These are phyloP conservation scores for Lasioglossum albipes DNA, from an alignment of 1,140 invertebrate genomes.

Conservation along the genomic window DNA sequence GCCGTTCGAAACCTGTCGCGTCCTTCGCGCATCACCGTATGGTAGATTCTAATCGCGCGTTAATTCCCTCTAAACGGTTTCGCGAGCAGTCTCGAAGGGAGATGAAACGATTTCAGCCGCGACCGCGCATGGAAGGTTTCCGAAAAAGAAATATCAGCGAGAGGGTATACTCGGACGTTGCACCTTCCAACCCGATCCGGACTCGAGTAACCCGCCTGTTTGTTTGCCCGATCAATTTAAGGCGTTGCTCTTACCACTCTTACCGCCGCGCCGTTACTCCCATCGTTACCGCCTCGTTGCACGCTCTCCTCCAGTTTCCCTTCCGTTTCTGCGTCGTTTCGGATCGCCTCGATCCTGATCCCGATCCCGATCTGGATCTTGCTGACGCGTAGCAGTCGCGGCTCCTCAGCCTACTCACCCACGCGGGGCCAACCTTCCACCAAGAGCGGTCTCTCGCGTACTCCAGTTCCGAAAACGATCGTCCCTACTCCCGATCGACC, in stretches of 20 bases:
- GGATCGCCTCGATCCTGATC: too few species aligned
- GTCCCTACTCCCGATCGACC: not conserved
- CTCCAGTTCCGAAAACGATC: not conserved
- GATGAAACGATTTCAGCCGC: too few species aligned
- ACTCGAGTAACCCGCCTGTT: conserved; percentile 67
- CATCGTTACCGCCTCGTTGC: not conserved
- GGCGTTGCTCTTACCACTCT: conserved; percentile 35
- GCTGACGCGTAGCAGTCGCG: too few species aligned
- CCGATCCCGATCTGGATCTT: too few species aligned
- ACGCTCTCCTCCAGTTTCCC: not conserved
- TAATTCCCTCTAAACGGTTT: too few species aligned
- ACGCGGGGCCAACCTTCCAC: not conserved
- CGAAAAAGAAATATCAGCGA: too few species aligned
- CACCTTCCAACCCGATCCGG: conserved; percentile 59
- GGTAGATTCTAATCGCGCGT: too few species aligned
- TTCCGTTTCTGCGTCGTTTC: not conserved
- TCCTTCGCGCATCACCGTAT: too few species aligned
- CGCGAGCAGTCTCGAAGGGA: too few species aligned
- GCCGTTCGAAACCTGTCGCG: too few species aligned
- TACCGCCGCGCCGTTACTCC: not conserved
- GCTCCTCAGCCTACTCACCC: not conserved
- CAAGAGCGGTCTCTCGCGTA: not conserved
- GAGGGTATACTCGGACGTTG: not conserved
- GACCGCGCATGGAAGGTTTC: too few species aligned
- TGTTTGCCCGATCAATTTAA: conserved; percentile 68